Conservation (phyloP, 2,797 vertebrate genomes). For the Notolepis coatsorum region DNA sequence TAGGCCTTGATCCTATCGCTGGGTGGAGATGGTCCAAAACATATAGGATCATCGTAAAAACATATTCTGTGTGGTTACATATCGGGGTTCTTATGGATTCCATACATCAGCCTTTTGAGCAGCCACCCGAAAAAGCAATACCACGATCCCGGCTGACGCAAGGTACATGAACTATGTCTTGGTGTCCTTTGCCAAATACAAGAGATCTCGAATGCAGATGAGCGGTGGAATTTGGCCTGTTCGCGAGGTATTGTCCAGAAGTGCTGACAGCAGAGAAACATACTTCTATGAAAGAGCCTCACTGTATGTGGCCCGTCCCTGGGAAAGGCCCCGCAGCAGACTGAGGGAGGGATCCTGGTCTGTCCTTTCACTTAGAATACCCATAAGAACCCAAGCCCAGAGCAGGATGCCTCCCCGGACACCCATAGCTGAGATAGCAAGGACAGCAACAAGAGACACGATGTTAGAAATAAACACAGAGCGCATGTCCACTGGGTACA, state of each 20-base stretch:
- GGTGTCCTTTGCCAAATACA: constrained; percentile 36
- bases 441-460: constrained; percentile 53
- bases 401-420: constrained; percentile 73
- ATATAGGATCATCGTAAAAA: too few relatives aligned
- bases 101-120: too few relatives aligned
- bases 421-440: constrained; percentile 71
- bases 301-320: constrained; percentile 62
- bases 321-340: constrained; percentile 75
- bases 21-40: too few relatives aligned
- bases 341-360: constrained; percentile 59
- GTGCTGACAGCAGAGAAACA: constrained; percentile 56
- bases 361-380: constrained; percentile 79
- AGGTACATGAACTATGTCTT: constrained; percentile 48
- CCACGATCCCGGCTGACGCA: constrained; percentile 33
- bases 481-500: constrained; percentile 51
- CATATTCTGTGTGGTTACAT: too few relatives aligned
- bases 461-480: constrained; percentile 68
- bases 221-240: constrained; percentile 38
- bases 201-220: constrained; percentile 59
- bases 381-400: constrained; percentile 70
- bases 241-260: constrained; percentile 54
- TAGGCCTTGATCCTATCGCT: too few relatives aligned
- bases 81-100: too few relatives aligned
- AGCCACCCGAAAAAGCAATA: constrained; percentile 47
- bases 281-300: constrained; percentile 39